Evolutionary conservation across 2,797 vertebrate genomes (phyloP).

Genomic region (Crossoptilon crossoptilon): DNA sequence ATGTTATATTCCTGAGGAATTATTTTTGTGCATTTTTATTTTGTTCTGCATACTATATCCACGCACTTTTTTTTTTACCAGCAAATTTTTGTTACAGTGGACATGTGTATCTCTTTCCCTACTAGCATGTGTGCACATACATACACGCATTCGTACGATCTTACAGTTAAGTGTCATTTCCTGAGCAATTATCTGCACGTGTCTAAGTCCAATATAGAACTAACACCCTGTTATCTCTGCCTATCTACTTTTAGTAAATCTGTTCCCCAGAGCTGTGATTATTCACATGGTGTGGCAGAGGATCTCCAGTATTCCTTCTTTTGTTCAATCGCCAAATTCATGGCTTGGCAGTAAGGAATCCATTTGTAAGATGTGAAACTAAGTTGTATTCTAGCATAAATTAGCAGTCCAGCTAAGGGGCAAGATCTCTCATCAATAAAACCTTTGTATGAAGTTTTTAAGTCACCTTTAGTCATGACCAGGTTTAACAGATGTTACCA

Average conservation of each 20-base stretch:
- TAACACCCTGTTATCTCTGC: background rate
- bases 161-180: background rate
- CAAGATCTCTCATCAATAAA: background rate
- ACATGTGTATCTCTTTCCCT: background rate
- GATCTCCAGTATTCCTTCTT: background rate
- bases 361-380: background rate
- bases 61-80: background rate
- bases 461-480: background rate
- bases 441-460: background rate
- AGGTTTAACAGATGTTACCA: background rate
- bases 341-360: background rate
- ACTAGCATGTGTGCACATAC: fast-evolving
- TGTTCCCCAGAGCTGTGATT: background rate
- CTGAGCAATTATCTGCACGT: background rate
- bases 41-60: background rate
- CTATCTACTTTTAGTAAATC: background rate
- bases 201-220: background rate
- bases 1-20: slow-evolving; percentile 18
- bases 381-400: background rate
- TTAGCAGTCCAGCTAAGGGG: background rate
- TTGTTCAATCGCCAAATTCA: background rate
- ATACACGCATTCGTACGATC: background rate
- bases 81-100: background rate
- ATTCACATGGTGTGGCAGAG: background rate
- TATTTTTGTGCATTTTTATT: background rate